Evolutionary conservation across 2,888 invertebrate genomes (phyloP), one percentile per base, ranked within the genome.

Genomic region (Epistrophella euchroma): DNA sequence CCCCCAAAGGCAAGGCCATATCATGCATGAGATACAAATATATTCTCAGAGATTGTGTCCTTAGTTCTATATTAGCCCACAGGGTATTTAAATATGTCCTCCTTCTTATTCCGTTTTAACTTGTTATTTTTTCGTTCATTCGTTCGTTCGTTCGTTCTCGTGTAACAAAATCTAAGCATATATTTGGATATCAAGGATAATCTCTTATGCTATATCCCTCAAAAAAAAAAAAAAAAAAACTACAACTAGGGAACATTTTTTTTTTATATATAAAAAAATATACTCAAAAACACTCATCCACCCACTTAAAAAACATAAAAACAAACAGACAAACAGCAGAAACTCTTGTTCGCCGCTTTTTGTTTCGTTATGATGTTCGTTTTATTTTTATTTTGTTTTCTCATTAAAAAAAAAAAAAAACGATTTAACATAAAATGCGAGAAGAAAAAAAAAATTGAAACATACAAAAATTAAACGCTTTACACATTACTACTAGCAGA

Each of bases 321-420:
- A 87, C 82, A 79, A 73, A 79, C 87, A 87, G 71, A 87, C 82
- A 79, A 73, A 79, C 87, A 87, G 71, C 60, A 52, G 77, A 87
- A 80, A 75, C 84, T 78, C 88, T 82, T 78, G 76, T 86, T 86
- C 86, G 86, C 86, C 68, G 68, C 81, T 82, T 79, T 86, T 78
- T 58, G 70, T 86, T 86, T 84, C 74, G 66, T 88, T 88, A 84
- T 45, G 73, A 81, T 43, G 75, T 82, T 83, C 19, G 45, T 88
- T 82, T 71, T 80, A 87, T 88, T 90, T 89, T 90, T 88, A 89
- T 89, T 88, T 88, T 84, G 87, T 89, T 88, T 80, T 66, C 72
- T 52, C 68, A 68, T 68, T 25, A 15, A 60, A 32, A 71, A 78
- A 74, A 71, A 81, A 28, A 55, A 71, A 66, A 45, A n/a, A n/a